Conservation (phyloP, 2,888 invertebrate genomes). For the Caenorhabditis zanzibari region DNA sequence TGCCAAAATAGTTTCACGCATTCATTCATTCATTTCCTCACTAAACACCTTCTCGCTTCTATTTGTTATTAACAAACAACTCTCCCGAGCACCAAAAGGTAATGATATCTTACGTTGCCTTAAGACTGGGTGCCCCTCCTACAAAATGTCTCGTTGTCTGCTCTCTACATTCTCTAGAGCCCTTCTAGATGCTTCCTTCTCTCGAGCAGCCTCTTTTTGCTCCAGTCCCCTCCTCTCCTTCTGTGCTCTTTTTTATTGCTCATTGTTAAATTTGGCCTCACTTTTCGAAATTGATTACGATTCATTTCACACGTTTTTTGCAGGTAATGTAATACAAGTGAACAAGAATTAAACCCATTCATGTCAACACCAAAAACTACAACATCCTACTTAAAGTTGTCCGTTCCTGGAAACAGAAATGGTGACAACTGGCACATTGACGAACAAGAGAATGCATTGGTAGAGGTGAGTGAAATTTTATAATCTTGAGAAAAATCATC, state of each 20-base stretch:
- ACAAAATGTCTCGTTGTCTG: conserved; percentile 16
- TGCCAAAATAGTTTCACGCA: no score
- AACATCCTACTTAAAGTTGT: conserved; percentile 28
- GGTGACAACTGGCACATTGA: conserved; percentile 1
- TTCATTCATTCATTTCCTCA: no score
- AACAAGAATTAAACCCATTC: background rate
- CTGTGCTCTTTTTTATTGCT: conserved; percentile 14
- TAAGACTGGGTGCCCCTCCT: background rate
- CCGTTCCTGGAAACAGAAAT: conserved; percentile 17
- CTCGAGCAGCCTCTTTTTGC: background rate
- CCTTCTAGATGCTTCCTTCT: background rate
- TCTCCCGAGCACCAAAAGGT: background rate
- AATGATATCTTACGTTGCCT: background rate
- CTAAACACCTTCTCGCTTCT: no score
- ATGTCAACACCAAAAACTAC: background rate
- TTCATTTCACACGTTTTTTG: background rate
- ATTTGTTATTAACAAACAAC: background rate
- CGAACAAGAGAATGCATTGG: background rate
- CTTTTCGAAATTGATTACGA: background rate
- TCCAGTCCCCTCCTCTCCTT: background rate
- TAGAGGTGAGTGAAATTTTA: background rate
- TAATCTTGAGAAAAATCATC: background rate
- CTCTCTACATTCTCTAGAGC: background rate
- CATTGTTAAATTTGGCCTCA: background rate
- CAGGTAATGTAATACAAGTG: conserved; percentile 23